These are phyloP conservation scores for Octodon degus DNA, from an alignment of 2,113 vertebrate species.

Conservation along the genomic window DNA sequence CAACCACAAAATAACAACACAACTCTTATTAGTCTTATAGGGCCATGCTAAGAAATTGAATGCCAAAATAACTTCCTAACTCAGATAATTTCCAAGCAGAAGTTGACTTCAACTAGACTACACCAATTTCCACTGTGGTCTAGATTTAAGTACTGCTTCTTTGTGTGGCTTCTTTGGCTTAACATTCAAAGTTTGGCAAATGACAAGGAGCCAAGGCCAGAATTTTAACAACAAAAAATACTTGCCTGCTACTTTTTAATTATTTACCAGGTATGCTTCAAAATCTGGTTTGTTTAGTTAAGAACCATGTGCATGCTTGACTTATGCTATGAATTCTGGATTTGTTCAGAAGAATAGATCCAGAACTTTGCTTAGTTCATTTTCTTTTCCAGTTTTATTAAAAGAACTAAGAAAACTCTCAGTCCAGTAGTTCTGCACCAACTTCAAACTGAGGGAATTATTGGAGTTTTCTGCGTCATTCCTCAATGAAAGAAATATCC, in stretches of 20 bases:
- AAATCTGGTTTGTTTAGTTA: not conserved
- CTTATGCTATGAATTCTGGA: not conserved
- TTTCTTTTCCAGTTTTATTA: not conserved
- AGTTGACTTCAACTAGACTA: not conserved
- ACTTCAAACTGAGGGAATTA: not conserved
- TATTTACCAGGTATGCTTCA: not conserved
- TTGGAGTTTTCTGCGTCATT: not conserved
- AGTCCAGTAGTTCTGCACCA: not conserved
- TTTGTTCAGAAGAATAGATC: conserved; percentile 1
- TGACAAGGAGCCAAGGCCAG: not conserved
- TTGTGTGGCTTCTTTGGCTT: not conserved
- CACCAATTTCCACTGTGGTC: not conserved
- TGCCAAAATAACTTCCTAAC: not conserved
- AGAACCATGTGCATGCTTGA: not conserved
- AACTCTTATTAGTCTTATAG: not conserved
- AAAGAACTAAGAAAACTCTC: not conserved
- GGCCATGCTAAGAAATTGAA: not conserved
- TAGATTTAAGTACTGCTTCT: not conserved
- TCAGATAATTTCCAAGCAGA: not conserved
- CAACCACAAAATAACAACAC: too few species aligned
- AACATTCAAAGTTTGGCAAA: conserved; percentile 3
- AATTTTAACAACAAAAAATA: conserved; percentile 43
- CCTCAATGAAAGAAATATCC: not conserved
- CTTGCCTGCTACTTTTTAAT: conserved; percentile 38
- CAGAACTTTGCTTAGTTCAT: not conserved